Percentiles rank a stretch among this genome's conserved stretches.
These are phyloP conservation scores for Speoplatyrhinus poulsoni DNA, from an alignment of 2,113 vertebrate species.

Conservation along the genomic window DNA sequence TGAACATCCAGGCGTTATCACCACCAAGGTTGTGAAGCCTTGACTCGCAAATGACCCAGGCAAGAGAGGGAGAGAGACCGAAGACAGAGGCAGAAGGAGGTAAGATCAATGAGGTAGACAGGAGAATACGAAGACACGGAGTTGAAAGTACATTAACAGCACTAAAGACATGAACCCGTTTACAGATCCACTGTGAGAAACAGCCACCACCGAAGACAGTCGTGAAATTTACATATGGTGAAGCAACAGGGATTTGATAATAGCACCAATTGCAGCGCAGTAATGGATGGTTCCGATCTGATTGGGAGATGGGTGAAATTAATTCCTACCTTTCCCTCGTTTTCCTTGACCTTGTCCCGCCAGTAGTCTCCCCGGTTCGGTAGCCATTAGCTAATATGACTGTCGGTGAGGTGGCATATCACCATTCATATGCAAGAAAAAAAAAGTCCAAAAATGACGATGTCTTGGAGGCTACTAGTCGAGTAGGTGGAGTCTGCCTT, in stretches of 20 bases:
- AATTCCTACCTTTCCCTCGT: constrained; percentile 82
- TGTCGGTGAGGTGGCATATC: constrained; percentile 79
- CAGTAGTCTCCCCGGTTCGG: constrained; percentile 83
- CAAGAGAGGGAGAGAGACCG: constrained; percentile 64
- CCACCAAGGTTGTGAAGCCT: constrained; percentile 69
- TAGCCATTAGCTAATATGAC: constrained; percentile 82
- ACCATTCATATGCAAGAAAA: constrained; percentile 80
- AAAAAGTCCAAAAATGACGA: constrained; percentile 74
- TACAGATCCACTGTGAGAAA: constrained; percentile 72
- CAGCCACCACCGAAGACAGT: constrained; percentile 75
- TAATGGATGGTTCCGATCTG: constrained; percentile 76
- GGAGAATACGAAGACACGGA: constrained; percentile 66
- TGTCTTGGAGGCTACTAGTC: constrained; percentile 67
- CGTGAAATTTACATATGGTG: constrained; percentile 72
- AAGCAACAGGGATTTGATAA: constrained; percentile 61
- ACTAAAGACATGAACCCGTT: constrained; percentile 69
- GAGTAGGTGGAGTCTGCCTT: constrained; percentile 60
- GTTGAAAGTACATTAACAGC: constrained; percentile 68
- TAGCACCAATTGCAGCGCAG: constrained; percentile 73
- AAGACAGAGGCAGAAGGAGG: constrained; percentile 69
- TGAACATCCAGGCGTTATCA: constrained; percentile 71
- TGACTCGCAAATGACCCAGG: constrained; percentile 67
- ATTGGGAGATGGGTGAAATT: constrained; percentile 75
- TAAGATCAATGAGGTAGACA: constrained; percentile 74
- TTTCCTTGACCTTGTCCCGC: constrained; percentile 81